phyloP scores from a whole-genome alignment of 2,888 invertebrate genomes.

The Schrankia costaestrigalis region DNA sequence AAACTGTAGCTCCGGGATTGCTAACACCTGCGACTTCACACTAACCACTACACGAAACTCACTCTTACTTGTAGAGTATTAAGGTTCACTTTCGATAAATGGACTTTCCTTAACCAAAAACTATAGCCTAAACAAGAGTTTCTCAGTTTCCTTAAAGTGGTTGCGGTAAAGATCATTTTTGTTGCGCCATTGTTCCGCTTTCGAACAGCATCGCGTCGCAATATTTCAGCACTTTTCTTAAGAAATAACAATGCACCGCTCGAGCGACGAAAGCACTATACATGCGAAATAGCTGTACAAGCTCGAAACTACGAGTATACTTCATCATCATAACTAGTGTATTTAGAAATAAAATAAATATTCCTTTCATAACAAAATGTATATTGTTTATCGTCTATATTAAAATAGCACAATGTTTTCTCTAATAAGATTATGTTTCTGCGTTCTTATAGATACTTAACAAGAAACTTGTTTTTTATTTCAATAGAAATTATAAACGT shows the following conservation, averaged over 20 bases:
- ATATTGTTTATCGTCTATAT: too few relatives aligned
- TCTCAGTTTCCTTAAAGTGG: conserved; percentile 47
- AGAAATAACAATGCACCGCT: conserved; percentile 73
- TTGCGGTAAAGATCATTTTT: conserved; percentile 58
- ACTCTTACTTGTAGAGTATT: conserved; percentile 23
- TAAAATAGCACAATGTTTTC: too few relatives aligned
- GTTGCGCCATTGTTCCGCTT: conserved; percentile 43
- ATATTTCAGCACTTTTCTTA: conserved; percentile 71
- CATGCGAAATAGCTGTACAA: conserved; percentile 60
- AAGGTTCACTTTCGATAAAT: conserved; percentile 33
- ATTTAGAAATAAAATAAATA: too few relatives aligned
- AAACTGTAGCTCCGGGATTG: conserved; percentile 53
- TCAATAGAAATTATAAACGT: conserved; percentile 1
- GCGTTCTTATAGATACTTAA: too few relatives aligned
- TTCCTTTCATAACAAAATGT: too few relatives aligned
- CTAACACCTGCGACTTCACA: conserved; percentile 58
- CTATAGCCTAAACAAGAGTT: conserved; percentile 50
- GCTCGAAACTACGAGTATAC: too few relatives aligned
- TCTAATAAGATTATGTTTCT: too few relatives aligned
- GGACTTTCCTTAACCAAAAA: conserved; percentile 37
- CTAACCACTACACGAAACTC: conserved; percentile 25
- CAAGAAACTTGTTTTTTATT: too few relatives aligned
- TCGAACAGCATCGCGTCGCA: conserved; percentile 53
- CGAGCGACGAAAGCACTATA: conserved; percentile 60
- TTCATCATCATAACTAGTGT: conserved; percentile 69